Conservation (phyloP, 2,888 invertebrate genomes). For the Heliconius charithonia region DNA sequence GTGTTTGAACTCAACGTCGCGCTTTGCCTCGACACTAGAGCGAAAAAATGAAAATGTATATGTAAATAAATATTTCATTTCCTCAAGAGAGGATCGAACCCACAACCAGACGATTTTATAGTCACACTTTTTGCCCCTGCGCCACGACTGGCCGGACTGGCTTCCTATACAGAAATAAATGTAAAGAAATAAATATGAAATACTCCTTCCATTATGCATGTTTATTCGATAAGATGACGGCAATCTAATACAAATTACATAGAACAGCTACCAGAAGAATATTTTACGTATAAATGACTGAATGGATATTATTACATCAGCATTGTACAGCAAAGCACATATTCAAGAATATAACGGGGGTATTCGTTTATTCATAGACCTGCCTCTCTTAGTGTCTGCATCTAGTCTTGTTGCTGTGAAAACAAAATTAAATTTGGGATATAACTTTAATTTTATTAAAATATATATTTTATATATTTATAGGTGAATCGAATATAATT, state of each 20-base stretch:
- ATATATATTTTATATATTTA: neutral
- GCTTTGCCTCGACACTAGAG: too few species aligned
- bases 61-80: too few species aligned
- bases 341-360: neutral
- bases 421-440: neutral
- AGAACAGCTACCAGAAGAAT: neutral
- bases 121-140: too few species aligned
- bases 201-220: neutral
- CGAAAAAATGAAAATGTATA: too few species aligned
- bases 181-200: neutral
- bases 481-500: too few species aligned
- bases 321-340: neutral
- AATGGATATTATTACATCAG: neutral
- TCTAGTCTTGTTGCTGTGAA: neutral
- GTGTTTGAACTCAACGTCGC: too few species aligned
- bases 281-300: neutral
- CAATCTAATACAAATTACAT: neutral
- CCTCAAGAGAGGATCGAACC: too few species aligned
- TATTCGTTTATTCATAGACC: slow-evolving; percentile 12
- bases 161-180: too few species aligned
- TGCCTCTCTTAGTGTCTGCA: neutral
- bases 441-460: neutral
- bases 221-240: neutral
- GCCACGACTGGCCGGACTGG: too few species aligned
- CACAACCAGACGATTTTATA: too few species aligned